Conservation (phyloP, 2,113 vertebrate genomes). For the Acinonyx jubatus region DNA sequence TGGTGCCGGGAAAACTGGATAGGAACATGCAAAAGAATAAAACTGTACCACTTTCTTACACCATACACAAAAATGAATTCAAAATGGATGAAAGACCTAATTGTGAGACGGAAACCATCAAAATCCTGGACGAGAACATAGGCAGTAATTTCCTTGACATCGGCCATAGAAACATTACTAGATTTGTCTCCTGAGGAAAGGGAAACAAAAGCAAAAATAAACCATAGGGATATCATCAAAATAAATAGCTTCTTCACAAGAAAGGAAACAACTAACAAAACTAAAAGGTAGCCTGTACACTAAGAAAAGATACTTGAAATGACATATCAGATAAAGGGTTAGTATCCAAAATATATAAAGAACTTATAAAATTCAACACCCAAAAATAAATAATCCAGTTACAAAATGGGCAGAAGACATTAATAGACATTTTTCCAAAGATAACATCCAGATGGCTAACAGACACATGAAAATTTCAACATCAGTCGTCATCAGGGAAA, state of each 20-base stretch:
- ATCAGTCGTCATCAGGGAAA: neutral
- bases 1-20: no score
- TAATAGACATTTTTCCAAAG: neutral
- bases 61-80: no score
- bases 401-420: neutral
- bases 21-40: no score
- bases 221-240: neutral
- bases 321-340: neutral
- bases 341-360: neutral
- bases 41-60: no score
- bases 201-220: neutral
- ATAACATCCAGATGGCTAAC: neutral
- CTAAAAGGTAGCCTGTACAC: neutral
- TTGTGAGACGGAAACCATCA: no score
- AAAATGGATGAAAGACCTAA: no score
- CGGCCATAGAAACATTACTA: no score
- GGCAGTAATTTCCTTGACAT: no score
- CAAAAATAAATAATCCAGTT: neutral
- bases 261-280: neutral
- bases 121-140: no score
- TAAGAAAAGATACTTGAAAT: neutral
- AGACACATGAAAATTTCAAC: neutral
- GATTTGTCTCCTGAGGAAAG: no score
- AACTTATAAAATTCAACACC: neutral
- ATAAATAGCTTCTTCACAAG: neutral